Percentiles rank a stretch among this genome's conserved stretches.
These are phyloP conservation scores for Porites lutea DNA, from an alignment of 64 coral and sea anemone genomes.

Conservation along the genomic window DNA sequence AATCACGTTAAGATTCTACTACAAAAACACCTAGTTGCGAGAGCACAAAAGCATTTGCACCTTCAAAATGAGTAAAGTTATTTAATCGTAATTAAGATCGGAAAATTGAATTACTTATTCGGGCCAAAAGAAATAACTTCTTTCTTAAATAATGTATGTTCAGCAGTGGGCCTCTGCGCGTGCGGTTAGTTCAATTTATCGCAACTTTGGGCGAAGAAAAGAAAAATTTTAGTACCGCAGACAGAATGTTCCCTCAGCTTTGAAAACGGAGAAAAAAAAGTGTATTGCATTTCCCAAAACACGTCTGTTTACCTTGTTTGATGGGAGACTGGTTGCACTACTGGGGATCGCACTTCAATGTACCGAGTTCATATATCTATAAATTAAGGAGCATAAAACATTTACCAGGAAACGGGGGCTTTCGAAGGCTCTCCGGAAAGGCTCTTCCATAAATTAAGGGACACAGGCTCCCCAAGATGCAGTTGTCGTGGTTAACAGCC, in stretches of 20 bases:
- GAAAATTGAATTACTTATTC: conserved; percentile 52
- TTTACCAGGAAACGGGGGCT: conserved; percentile 64
- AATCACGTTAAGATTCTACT: neutral
- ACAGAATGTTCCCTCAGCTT: neutral
- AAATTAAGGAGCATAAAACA: conserved; percentile 45
- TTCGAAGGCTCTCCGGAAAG: neutral
- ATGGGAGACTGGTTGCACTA: too few species aligned
- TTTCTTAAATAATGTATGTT: conserved; percentile 32
- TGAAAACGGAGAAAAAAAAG: neutral
- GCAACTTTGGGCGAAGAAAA: conserved; percentile 18
- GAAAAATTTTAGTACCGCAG: neutral
- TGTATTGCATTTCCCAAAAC: neutral
- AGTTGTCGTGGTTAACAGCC: conserved; percentile 33
- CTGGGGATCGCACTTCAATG: neutral
- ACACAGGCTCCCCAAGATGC: conserved; percentile 82
- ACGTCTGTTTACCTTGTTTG: neutral
- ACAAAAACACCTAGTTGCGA: neutral
- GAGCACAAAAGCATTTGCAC: neutral
- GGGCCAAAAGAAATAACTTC: conserved; percentile 46
- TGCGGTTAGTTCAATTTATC: conserved; percentile 36
- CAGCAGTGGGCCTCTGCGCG: neutral
- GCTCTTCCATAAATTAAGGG: conserved; percentile 46
- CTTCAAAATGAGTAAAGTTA: conserved; percentile 9
- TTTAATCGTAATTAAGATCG: conserved; percentile 47
- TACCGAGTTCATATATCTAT: neutral